Evolutionary conservation across 2,888 invertebrate genomes (phyloP).

Genomic region (Meghimatium bilineatum): DNA sequence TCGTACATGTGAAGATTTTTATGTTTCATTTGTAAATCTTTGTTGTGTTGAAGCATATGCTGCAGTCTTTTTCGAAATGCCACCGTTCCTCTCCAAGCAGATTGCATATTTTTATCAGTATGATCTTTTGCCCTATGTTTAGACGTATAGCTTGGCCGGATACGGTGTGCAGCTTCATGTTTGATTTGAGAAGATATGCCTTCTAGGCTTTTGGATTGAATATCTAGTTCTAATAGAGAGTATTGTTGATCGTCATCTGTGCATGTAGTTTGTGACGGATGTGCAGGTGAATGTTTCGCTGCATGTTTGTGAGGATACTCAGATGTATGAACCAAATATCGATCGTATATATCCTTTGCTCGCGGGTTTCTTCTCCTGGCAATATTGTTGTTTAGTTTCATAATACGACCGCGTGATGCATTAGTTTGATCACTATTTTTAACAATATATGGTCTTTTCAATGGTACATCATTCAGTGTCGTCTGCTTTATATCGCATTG

Average conservation of each 20-base stretch:
- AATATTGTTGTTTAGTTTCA: background rate
- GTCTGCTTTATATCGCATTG: background rate
- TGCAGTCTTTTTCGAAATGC: slow-evolving; percentile 26
- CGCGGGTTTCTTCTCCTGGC: background rate
- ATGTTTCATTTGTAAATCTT: slow-evolving; percentile 5
- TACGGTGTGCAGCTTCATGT: no score
- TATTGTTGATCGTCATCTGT: background rate
- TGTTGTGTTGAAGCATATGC: slow-evolving; percentile 25
- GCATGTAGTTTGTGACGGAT: background rate
- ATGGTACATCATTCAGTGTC: background rate
- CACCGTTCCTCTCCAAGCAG: slow-evolving; percentile 5
- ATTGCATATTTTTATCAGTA: background rate
- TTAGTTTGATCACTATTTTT: background rate
- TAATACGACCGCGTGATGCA: background rate
- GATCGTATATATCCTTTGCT: background rate
- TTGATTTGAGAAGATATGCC: background rate
- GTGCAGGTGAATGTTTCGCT: background rate
- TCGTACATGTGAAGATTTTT: background rate
- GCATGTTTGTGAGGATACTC: background rate
- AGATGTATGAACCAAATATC: background rate
- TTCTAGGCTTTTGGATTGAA: background rate
- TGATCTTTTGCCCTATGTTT: slow-evolving; percentile 14
- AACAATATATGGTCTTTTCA: background rate
- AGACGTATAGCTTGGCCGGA: slow-evolving; percentile 16
- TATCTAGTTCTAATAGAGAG: background rate